phyloP scores from a whole-genome alignment of 2,797 vertebrate genomes.

The Alfaro cultratus region DNA sequence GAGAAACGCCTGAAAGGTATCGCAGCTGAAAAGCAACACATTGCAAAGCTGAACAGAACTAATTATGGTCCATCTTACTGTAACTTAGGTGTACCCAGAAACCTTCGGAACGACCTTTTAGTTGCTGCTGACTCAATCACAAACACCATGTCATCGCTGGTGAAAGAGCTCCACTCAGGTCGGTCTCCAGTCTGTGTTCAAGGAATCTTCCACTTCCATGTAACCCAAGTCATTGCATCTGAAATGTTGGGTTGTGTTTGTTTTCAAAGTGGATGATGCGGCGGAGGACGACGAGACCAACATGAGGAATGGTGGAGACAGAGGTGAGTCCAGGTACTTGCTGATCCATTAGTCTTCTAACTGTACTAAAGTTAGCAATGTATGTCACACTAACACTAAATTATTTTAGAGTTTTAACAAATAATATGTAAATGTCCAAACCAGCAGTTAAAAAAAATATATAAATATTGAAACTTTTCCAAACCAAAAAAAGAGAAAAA shows the following conservation, averaged over 20 bases:
- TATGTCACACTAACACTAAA: not conserved
- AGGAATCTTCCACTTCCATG: not conserved
- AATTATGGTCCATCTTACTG: not conserved
- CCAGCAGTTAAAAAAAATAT: too few relatives aligned
- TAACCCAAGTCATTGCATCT: not conserved
- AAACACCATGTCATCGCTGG: slow-evolving; percentile 97
- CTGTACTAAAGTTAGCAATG: not conserved
- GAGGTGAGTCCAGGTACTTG: slow-evolving; percentile 77
- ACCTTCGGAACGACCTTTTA: slow-evolving; percentile 94
- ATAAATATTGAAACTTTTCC: not conserved
- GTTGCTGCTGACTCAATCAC: slow-evolving; percentile 98
- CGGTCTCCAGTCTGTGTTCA: slow-evolving; percentile 27
- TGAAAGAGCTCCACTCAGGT: slow-evolving; percentile 98
- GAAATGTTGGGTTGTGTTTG: slow-evolving; percentile 32
- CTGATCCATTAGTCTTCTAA: not conserved
- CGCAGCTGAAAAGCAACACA: not conserved
- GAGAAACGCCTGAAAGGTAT: not conserved
- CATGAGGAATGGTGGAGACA: slow-evolving; percentile 91
- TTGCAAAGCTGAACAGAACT: not conserved
- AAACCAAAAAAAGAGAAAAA: not conserved
- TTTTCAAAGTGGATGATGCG: slow-evolving; percentile 85
- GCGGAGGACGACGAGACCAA: slow-evolving; percentile 87
- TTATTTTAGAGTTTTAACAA: too few relatives aligned
- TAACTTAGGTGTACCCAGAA: slow-evolving; percentile 90
- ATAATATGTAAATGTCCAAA: too few relatives aligned